phyloP scores from a whole-genome alignment of 37 sponge, comb jelly and placozoan species.

The Ephydatia muelleri region DNA sequence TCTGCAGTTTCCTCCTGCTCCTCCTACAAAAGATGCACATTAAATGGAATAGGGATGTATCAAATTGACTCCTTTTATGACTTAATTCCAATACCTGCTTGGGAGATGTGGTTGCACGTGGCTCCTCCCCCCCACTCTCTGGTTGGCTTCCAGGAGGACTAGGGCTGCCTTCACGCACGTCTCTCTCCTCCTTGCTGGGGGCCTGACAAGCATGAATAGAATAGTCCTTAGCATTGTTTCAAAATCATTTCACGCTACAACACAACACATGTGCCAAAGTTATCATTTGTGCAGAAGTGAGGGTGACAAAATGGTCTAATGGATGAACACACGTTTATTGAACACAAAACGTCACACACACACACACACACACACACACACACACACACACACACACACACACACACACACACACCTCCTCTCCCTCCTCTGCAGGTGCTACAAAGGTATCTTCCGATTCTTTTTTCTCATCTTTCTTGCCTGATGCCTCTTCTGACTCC shows the following conservation, averaged over 20 bases:
- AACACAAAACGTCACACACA: too few relatives aligned
- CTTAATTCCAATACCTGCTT: background rate
- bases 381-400: background rate
- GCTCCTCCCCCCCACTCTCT: background rate
- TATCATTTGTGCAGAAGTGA: too few relatives aligned
- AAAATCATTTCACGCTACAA: too few relatives aligned
- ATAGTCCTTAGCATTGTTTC: too few relatives aligned
- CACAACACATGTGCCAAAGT: too few relatives aligned
- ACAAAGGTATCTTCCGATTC: constrained; percentile 9
- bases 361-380: background rate
- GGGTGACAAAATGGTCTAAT: too few relatives aligned
- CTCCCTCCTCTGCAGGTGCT: constrained; percentile 21
- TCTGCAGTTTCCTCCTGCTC: background rate
- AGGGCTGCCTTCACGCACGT: constrained; percentile 6
- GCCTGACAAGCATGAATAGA: background rate
- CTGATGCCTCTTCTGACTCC: background rate
- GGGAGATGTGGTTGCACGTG: background rate
- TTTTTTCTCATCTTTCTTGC: constrained; percentile 18
- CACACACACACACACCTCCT: background rate
- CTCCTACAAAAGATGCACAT: background rate
- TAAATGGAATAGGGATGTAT: background rate
- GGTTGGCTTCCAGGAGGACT: background rate
- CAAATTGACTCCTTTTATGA: background rate
- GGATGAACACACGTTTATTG: too few relatives aligned
- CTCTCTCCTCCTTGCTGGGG: background rate